Percentiles rank a stretch among this genome's conserved stretches.
These are phyloP conservation scores for Potamilus streckersoni DNA, from an alignment of 1,140 invertebrate genomes.

Conservation along the genomic window DNA sequence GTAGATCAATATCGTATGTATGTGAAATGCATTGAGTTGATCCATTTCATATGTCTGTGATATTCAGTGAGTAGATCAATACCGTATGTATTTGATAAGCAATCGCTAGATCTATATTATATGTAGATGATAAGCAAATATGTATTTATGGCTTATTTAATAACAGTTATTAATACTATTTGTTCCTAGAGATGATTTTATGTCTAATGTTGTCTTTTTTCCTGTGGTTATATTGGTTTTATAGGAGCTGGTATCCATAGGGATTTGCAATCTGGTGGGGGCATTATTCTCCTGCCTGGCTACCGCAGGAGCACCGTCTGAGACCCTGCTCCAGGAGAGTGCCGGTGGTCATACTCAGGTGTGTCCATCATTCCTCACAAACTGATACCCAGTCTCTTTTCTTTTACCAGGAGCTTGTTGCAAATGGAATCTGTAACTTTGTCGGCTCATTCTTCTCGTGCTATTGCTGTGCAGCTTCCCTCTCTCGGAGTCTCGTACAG, in stretches of 20 bases:
- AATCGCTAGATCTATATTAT: too few relatives aligned
- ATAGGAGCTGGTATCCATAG: not conserved
- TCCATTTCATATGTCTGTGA: too few relatives aligned
- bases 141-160: too few relatives aligned
- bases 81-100: too few relatives aligned
- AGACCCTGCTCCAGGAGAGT: not conserved
- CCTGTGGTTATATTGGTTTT: not conserved
- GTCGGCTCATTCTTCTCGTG: conserved; percentile 69
- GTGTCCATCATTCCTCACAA: not conserved
- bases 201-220: too few relatives aligned
- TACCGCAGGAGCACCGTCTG: not conserved
- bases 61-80: too few relatives aligned
- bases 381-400: not conserved
- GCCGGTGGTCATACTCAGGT: not conserved
- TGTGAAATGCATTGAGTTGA: too few relatives aligned
- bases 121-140: too few relatives aligned
- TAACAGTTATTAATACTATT: too few relatives aligned
- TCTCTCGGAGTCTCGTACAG: conserved; percentile 70
- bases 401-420: conserved; percentile 70
- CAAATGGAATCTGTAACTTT: conserved; percentile 70
- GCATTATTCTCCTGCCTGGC: not conserved
- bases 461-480: conserved; percentile 68
- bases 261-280: not conserved
- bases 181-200: too few relatives aligned
- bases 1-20: too few relatives aligned